Base-by-base conservation (phyloP, 2,113 vertebrate genomes). In the Gulo gulo region DNA sequence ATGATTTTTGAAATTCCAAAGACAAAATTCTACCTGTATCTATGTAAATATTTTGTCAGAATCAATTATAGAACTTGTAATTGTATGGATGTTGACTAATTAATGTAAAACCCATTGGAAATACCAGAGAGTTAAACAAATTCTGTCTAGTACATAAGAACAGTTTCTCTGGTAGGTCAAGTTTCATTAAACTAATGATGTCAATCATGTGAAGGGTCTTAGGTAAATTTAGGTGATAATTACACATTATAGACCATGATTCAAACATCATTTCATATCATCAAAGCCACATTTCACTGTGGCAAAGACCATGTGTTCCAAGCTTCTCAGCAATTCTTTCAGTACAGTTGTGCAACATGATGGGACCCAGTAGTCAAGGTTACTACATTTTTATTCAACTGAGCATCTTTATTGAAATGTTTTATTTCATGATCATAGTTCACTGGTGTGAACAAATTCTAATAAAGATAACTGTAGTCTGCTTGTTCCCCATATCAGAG, bases 31-130 rank as follows among this genome's bases (percentile, higher is more conserved):
- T 93, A 34, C 74, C 79, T 92, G 20, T 7, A 85, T 69, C 57
- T 55, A 16, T 84, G 67, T 81, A 63, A 85, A 91, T 94, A 76
- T 93, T 87, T 97, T 96, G 81, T 97, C 95, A 93, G 76, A 91
- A 93, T 90, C 65, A 86, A 52, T 97, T 96, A 90, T 4, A 12
- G 52, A 52, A 24, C 88, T 76, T 91, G 52, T 52, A 91, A 83
- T 96, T 97, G 82, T 74, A 57, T 83, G 45, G 52, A 63, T 91
- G 3, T 82, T 79, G 71, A 91, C 73, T 95, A 93, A 96, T 97
- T 90, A 91, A 63, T 79, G 71, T 34, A 86, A 88, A 91, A 86
- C 76, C 67, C 88, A 83, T 26, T 71, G 15, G 59, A 82, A 61
- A 29, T 47, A 20, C 3, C 63, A 93, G 34, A 39, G 74, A 94